These are phyloP conservation scores for Lydus trimaculatus DNA, from an alignment of 2,888 invertebrate species.

Conservation along the genomic window DNA sequence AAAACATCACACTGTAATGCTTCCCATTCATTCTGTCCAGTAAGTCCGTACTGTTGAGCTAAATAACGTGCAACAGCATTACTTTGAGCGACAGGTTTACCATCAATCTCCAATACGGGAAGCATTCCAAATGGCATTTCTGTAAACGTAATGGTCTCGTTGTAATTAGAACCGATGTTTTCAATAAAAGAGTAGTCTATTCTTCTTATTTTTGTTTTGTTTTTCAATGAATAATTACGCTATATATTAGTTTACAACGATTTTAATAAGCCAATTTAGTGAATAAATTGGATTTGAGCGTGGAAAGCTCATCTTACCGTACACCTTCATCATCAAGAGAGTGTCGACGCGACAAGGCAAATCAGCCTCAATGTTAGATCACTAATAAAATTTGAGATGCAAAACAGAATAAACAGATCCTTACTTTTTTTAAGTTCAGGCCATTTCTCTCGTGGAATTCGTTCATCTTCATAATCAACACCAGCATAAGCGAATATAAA, in stretches of 20 bases:
- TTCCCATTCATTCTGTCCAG: slow-evolving; percentile 66
- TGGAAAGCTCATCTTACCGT: not conserved
- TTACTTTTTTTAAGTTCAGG: slow-evolving; percentile 64
- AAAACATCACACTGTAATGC: slow-evolving; percentile 65
- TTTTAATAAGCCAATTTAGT: not conserved
- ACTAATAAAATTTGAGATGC: not conserved
- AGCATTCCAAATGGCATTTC: slow-evolving; percentile 67
- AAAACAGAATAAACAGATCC: slow-evolving; percentile 28
- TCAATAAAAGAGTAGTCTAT: no score
- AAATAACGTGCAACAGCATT: slow-evolving; percentile 67
- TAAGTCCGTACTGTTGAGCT: slow-evolving; percentile 63
- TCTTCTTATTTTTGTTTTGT: no score
- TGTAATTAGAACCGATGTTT: not conserved
- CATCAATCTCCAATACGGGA: slow-evolving; percentile 67
- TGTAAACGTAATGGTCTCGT: slow-evolving; percentile 49
- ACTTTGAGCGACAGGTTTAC: slow-evolving; percentile 64
- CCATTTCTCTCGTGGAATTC: slow-evolving; percentile 65
- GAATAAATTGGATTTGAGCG: not conserved
- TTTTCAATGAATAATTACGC: not conserved
- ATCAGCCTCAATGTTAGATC: not conserved
- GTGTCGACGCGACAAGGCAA: not conserved
- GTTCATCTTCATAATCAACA: slow-evolving; percentile 65
- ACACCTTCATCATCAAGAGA: not conserved
- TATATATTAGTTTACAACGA: not conserved
- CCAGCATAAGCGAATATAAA: slow-evolving; percentile 66